Conservation (phyloP, 2,888 invertebrate species). For the Caenorhabditis sp. region DNA sequence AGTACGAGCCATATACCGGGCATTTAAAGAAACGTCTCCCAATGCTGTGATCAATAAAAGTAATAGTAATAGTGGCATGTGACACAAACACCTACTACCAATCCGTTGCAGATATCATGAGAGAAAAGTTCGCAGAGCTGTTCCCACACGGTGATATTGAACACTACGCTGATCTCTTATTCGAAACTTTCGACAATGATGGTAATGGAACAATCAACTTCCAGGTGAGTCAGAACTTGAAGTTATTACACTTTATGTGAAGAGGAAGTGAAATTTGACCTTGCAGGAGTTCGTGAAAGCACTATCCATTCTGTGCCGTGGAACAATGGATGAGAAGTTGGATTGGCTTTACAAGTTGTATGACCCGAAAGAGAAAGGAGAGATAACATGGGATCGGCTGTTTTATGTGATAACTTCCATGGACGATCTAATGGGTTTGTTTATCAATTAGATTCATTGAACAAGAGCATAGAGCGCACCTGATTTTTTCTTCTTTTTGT, state of each 20-base stretch:
- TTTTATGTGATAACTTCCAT: constrained; percentile 79
- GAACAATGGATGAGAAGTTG: constrained; percentile 78
- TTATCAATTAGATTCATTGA: background rate
- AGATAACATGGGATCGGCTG: constrained; percentile 78
- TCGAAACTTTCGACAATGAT: constrained; percentile 79
- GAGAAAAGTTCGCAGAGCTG: constrained; percentile 78
- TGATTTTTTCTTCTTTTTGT: too few species aligned
- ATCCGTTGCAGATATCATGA: constrained; percentile 73
- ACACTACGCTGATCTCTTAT: constrained; percentile 79
- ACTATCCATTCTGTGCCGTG: constrained; percentile 77
- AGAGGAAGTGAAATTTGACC: background rate
- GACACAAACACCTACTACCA: constrained; percentile 7
- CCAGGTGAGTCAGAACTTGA: constrained; percentile 68
- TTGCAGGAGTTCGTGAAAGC: constrained; percentile 78
- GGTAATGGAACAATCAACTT: constrained; percentile 80
- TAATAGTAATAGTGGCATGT: constrained; percentile 17
- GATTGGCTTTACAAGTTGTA: constrained; percentile 80
- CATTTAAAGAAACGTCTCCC: constrained; percentile 79
- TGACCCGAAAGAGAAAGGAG: constrained; percentile 77
- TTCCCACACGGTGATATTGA: constrained; percentile 80
- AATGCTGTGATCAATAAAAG: constrained; percentile 79
- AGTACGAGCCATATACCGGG: constrained; percentile 78
- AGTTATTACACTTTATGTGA: background rate
- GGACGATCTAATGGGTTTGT: constrained; percentile 77
- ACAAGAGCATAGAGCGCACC: too few species aligned